These are phyloP conservation scores for Kradibia gibbosae DNA, from an alignment of 1,140 invertebrate species.

Conservation along the genomic window DNA sequence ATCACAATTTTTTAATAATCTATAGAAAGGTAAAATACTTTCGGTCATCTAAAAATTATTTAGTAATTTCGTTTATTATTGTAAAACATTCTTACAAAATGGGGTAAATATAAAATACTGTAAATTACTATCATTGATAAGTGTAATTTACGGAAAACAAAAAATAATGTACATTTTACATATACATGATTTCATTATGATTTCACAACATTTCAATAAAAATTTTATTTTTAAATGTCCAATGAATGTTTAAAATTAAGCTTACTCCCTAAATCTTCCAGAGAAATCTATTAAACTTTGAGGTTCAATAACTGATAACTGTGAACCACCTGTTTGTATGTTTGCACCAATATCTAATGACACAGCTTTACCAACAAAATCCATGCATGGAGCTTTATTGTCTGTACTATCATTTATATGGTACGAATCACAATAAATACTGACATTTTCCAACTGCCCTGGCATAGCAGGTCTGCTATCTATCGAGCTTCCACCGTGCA, in stretches of 20 bases:
- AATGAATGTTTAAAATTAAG: slow-evolving; percentile 37
- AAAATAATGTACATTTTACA: slow-evolving; percentile 45
- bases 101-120: slow-evolving; percentile 43
- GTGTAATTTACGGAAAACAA: slow-evolving; percentile 37
- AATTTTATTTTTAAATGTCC: slow-evolving; percentile 28
- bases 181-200: slow-evolving; percentile 42
- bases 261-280: slow-evolving; percentile 54
- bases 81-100: slow-evolving; percentile 51
- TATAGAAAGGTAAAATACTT: neutral
- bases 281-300: slow-evolving; percentile 41
- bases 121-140: slow-evolving; percentile 46
- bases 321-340: slow-evolving; percentile 4
- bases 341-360: slow-evolving; percentile 30
- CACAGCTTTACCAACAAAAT: slow-evolving; percentile 27
- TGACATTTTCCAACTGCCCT: slow-evolving; percentile 52
- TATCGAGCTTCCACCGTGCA: slow-evolving; percentile 44
- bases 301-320: slow-evolving; percentile 32
- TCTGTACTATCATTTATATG: slow-evolving; percentile 16
- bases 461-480: slow-evolving; percentile 51
- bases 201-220: slow-evolving; percentile 43
- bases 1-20: neutral
- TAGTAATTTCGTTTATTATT: slow-evolving; percentile 47
- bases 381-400: slow-evolving; percentile 12
- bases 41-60: slow-evolving; percentile 7
- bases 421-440: slow-evolving; percentile 40